Percentiles rank a stretch among this genome's conserved stretches.
phyloP scores from a whole-genome alignment of 1,140 invertebrate genomes.

The Doryteuthis pealeii region DNA sequence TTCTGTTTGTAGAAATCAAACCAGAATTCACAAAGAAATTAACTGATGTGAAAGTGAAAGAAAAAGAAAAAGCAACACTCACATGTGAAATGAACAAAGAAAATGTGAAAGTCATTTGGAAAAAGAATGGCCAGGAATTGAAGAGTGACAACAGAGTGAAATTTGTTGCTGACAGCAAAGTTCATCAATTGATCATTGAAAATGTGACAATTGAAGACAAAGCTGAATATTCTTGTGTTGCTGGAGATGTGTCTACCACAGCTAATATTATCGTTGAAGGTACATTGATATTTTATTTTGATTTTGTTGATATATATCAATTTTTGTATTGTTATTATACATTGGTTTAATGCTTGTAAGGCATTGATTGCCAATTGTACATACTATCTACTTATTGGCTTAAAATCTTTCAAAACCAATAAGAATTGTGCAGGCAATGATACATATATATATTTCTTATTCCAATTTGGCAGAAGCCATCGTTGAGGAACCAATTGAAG shows the following conservation, averaged over 20 bases:
- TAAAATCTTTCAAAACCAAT: too few species aligned
- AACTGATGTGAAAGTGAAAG: constrained; percentile 42
- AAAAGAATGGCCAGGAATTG: constrained; percentile 71
- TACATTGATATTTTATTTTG: constrained; percentile 17
- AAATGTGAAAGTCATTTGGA: constrained; percentile 85
- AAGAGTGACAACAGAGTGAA: constrained; percentile 74
- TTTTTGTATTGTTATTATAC: too few species aligned
- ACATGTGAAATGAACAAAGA: constrained; percentile 86
- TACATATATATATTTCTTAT: too few species aligned
- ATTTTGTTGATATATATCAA: too few species aligned
- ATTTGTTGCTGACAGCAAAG: constrained; percentile 79
- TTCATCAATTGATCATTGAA: constrained; percentile 77
- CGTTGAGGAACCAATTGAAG: too few species aligned
- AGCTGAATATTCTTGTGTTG: constrained; percentile 43
- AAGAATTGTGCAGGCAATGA: too few species aligned
- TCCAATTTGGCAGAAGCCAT: too few species aligned
- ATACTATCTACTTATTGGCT: too few species aligned
- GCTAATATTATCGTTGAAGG: constrained; percentile 45
- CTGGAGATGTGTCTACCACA: constrained; percentile 42
- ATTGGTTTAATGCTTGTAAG: too few species aligned
- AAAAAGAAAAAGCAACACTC: constrained; percentile 40
- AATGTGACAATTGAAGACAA: constrained; percentile 63
- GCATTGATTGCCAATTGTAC: too few species aligned
- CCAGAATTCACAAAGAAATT: constrained; percentile 47
- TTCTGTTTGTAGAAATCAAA: constrained; percentile 36